Evolutionary conservation across 1,140 invertebrate genomes (phyloP), one percentile per base, ranked within the genome.

Genomic region (Chelonus insularis): DNA sequence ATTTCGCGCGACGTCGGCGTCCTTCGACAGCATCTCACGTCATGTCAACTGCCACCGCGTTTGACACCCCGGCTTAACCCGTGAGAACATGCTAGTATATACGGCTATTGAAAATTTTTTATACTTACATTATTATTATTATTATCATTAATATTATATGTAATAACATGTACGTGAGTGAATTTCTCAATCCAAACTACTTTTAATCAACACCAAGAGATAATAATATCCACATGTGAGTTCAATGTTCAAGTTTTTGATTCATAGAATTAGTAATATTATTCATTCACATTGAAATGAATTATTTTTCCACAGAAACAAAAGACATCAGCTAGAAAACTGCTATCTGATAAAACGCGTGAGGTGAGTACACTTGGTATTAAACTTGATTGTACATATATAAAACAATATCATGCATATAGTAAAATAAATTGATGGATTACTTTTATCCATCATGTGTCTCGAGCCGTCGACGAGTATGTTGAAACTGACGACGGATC

Each of bases 31-130:
- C 62, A 55, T 66, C 57, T 67, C 71, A 72, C 70, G 69, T 76
- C 75, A 76, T 76, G 76, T 78, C 73, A 76, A 72, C 73, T 72
- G 72, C 68, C 74, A 77, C 32, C 74, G 67, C 69, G 68, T 72
- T 74, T 78, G 66, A 74, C 69, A 72, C 68, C 61, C 67, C 60
- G 60, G 48, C 63, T 64, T 41, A 48, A 9, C 43, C 32, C 34
- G 18, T 34, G 18, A 37, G 16, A 14, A 29, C 7, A 29, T 29
- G 7, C 7, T 29, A 3, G 25, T 29, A 29, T 29, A 29, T 7
- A 4, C 25, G 3, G 25, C 7, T 29, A 29, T 29, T 29, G 25
- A 29, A 29, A 3, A 29, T 29, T 29, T 29, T 29, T n/a, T n/a
- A n/a, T n/a, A n/a, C n/a, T n/a, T 29, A 7, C 25, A 29, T 7